phyloP scores from a whole-genome alignment of 2,113 vertebrate species.

The human (Homo sapiens) region GRCh38 chr7:108226501-108227000 shows the following conservation, averaged over 20 bases:
- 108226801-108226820: neutral
- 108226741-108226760: neutral
- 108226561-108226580: neutral
- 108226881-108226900: neutral
- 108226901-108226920: neutral
- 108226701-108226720: neutral
- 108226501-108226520: slow-evolving; percentile 26
- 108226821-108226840: neutral
- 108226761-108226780: neutral
- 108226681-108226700: neutral
- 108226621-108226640: neutral
- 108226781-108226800: neutral
- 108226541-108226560: neutral
- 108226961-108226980: neutral
- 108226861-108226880: neutral
- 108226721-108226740: neutral
- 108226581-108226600: neutral
- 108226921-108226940: neutral
- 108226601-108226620: neutral
- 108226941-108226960: accelerated
- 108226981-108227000: neutral
- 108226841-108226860: neutral
- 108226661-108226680: neutral
- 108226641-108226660: neutral
- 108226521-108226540: neutral